phyloP scores from a whole-genome alignment of 2,888 invertebrate species.

The Drosophila histrio region DNA sequence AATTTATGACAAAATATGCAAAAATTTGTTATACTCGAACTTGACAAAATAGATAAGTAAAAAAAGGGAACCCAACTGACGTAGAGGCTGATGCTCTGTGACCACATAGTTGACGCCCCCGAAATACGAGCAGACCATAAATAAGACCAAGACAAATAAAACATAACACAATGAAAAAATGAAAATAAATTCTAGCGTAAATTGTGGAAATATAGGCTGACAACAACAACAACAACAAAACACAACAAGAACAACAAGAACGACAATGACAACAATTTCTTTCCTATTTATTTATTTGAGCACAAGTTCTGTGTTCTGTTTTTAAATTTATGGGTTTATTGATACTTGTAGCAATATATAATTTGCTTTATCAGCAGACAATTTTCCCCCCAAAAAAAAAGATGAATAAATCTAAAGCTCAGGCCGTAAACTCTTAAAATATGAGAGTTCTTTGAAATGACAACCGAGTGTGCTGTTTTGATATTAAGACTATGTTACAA shows the following conservation, averaged over 20 bases:
- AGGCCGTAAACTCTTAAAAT: neutral
- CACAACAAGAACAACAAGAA: neutral
- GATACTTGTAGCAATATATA: slow-evolving; percentile 50
- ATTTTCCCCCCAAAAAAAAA: slow-evolving; percentile 10
- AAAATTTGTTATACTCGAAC: slow-evolving; percentile 67
- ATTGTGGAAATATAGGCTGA: slow-evolving; percentile 31
- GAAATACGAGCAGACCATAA: slow-evolving; percentile 29
- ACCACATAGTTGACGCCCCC: slow-evolving; percentile 52
- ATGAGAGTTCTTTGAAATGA: neutral
- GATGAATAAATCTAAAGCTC: neutral
- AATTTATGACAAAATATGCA: slow-evolving; percentile 76
- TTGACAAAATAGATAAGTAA: slow-evolving; percentile 52
- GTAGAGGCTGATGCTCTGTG: slow-evolving; percentile 19
- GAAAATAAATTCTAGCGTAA: slow-evolving; percentile 15
- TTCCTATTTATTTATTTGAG: slow-evolving; percentile 19
- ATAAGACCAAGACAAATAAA: slow-evolving; percentile 41
- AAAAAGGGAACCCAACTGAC: slow-evolving; percentile 3
- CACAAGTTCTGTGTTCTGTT: slow-evolving; percentile 25
- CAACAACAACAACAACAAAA: slow-evolving; percentile 10
- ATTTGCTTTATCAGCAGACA: slow-evolving; percentile 49
- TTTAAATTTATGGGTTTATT: slow-evolving; percentile 73
- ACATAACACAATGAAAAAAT: slow-evolving; percentile 6
- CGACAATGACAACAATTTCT: slow-evolving; percentile 30
- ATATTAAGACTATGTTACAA: neutral
- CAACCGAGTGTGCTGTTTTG: neutral